These are phyloP conservation scores for Atractosteus spatula DNA, from an alignment of 2,113 vertebrate species.

Conservation along the genomic window DNA sequence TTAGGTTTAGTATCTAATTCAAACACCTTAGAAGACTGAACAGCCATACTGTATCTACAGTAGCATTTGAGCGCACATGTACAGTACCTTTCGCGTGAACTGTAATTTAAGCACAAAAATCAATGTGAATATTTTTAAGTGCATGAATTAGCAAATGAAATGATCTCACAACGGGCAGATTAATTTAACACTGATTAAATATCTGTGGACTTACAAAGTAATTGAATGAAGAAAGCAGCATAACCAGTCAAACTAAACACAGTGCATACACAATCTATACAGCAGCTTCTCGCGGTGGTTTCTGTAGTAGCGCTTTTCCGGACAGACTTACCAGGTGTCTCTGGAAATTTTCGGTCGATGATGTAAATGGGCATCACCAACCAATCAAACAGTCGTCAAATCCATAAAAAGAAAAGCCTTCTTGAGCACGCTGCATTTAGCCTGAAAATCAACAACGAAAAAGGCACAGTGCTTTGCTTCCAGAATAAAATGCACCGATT, in stretches of 20 bases:
- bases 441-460: constrained; percentile 42
- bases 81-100: no score
- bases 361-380: constrained; percentile 67
- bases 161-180: no score
- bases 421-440: constrained; percentile 36
- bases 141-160: no score
- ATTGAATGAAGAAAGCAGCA: neutral
- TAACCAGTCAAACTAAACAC: constrained; percentile 1
- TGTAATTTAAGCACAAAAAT: no score
- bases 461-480: constrained; percentile 20
- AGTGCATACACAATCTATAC: neutral
- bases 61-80: no score
- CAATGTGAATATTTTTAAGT: no score
- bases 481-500: neutral
- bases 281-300: neutral
- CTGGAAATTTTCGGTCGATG: constrained; percentile 68
- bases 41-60: no score
- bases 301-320: neutral
- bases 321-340: constrained; percentile 68
- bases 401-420: constrained; percentile 36
- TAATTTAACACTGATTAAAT: neutral
- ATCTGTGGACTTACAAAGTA: neutral
- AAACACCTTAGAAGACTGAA: no score
- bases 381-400: constrained; percentile 52
- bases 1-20: no score